These are phyloP conservation scores for Cybosia mesomella DNA, from an alignment of 2,888 invertebrate species.

Conservation along the genomic window DNA sequence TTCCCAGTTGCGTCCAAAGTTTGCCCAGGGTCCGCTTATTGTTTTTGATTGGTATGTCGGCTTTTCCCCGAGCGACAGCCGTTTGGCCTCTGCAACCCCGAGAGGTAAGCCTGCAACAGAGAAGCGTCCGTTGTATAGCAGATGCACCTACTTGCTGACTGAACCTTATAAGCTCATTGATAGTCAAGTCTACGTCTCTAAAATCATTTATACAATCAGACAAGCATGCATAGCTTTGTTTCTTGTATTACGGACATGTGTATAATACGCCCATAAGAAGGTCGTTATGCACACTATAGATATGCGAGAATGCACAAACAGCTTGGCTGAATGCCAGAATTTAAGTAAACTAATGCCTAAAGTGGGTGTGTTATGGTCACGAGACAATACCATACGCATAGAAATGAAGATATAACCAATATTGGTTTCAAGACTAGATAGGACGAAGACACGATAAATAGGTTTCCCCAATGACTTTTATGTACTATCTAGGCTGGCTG, in stretches of 20 bases:
- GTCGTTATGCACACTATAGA: conserved; percentile 29
- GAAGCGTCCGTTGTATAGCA: too few relatives aligned
- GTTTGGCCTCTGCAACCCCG: too few relatives aligned
- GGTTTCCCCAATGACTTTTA: too few relatives aligned
- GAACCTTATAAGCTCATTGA: conserved; percentile 20
- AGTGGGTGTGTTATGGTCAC: conserved; percentile 6
- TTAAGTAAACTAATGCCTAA: conserved; percentile 22
- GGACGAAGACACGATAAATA: background rate
- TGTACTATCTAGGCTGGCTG: too few relatives aligned
- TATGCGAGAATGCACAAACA: conserved; percentile 38
- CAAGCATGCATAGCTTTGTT: conserved; percentile 37
- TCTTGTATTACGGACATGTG: conserved; percentile 26
- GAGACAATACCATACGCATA: background rate
- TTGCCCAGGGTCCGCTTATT: too few relatives aligned
- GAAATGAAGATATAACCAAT: background rate
- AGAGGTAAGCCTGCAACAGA: too few relatives aligned
- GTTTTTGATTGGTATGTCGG: too few relatives aligned
- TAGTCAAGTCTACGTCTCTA: conserved; percentile 40
- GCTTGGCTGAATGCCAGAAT: conserved; percentile 36
- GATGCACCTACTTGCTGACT: too few relatives aligned
- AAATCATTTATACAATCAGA: conserved; percentile 41
- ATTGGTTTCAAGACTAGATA: background rate
- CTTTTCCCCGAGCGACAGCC: too few relatives aligned
- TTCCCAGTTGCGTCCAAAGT: too few relatives aligned
- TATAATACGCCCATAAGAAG: conserved; percentile 39